These are phyloP conservation scores for Tragopan temminckii DNA, from an alignment of 2,797 vertebrate genomes.

Conservation along the genomic window DNA sequence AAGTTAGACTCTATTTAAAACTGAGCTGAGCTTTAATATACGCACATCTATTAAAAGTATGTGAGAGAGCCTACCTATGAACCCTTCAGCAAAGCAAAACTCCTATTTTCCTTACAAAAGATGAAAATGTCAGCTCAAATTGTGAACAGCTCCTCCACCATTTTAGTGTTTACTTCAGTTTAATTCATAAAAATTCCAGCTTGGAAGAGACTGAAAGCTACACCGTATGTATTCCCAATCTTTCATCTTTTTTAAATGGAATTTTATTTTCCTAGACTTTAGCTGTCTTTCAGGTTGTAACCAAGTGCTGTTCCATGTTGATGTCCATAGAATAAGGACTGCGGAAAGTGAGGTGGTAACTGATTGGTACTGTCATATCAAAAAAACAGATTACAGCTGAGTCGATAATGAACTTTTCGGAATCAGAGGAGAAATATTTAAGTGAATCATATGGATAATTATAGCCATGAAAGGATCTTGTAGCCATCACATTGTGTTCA, in stretches of 20 bases:
- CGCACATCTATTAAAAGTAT: background rate
- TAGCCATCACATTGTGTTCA: background rate
- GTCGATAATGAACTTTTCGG: background rate
- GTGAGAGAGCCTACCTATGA: background rate
- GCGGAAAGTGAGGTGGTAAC: background rate
- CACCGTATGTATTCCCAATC: background rate
- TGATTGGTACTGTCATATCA: background rate
- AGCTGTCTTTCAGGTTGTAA: background rate
- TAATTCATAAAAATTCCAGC: background rate
- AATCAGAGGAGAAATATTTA: background rate
- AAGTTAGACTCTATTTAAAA: background rate
- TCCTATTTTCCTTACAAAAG: background rate
- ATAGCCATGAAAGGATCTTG: background rate
- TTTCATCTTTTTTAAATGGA: background rate
- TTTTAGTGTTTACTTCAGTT: background rate
- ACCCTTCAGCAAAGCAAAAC: background rate
- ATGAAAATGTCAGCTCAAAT: background rate
- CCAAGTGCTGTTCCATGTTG: background rate
- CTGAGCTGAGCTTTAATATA: background rate
- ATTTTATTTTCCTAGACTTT: background rate
- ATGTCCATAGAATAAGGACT: background rate
- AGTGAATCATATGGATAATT: background rate
- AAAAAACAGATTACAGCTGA: background rate
- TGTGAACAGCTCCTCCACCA: fast-evolving
- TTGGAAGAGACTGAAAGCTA: background rate